Percentiles rank a stretch among this genome's conserved stretches.
Conservation (phyloP, 2,888 invertebrate species). For the Sympetrum striolatum region DNA sequence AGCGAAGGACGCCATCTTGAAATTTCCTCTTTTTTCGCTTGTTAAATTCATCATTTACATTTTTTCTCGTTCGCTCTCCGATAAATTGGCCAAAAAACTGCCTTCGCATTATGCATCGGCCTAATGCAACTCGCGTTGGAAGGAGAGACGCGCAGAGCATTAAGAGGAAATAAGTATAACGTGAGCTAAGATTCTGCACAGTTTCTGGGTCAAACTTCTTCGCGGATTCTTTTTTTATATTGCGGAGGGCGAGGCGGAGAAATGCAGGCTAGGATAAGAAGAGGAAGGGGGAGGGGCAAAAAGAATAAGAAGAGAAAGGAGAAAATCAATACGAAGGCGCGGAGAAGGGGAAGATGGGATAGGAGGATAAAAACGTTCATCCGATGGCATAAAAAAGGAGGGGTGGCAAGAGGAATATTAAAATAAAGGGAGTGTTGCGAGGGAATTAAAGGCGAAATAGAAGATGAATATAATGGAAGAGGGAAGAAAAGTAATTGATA, state of each 20-base stretch:
- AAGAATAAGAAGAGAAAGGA: background rate
- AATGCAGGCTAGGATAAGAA: conserved; percentile 37
- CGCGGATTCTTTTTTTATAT: conserved; percentile 37
- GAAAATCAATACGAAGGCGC: background rate
- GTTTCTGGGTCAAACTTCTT: conserved; percentile 44
- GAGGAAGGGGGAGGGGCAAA: background rate
- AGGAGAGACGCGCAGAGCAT: conserved; percentile 9
- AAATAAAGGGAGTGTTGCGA: background rate
- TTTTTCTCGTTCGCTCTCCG: background rate
- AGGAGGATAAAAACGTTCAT: conserved; percentile 16
- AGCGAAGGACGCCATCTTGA: background rate
- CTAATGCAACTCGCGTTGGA: background rate
- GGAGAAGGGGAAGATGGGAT: background rate
- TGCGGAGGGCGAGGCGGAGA: conserved; percentile 29
- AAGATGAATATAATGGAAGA: background rate
- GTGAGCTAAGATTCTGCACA: conserved; percentile 41
- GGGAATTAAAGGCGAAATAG: background rate
- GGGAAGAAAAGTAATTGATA: background rate
- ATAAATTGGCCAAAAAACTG: background rate
- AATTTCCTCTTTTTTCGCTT: background rate
- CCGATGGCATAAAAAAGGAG: conserved; percentile 22
- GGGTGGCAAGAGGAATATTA: background rate
- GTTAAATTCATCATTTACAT: background rate
- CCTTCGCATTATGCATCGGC: background rate
- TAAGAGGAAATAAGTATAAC: conserved; percentile 43